These are phyloP conservation scores for Diprion similis DNA, from an alignment of 1,140 invertebrate genomes.

Conservation along the genomic window DNA sequence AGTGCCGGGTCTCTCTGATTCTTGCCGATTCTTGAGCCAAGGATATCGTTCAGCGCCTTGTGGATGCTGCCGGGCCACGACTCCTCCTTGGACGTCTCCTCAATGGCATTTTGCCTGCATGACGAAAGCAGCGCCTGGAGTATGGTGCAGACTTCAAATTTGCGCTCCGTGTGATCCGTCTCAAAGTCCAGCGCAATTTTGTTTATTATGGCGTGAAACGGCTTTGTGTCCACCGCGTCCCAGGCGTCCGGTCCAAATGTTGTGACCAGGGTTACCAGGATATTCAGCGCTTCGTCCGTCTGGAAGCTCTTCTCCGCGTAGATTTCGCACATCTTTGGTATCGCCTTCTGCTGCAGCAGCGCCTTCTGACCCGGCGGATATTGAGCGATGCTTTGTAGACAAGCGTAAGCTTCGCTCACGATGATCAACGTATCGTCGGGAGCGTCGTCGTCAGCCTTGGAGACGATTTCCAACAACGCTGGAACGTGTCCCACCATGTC, in stretches of 20 bases:
- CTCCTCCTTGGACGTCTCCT: slow-evolving; percentile 69
- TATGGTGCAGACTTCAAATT: slow-evolving; percentile 84
- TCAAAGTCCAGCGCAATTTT: slow-evolving; percentile 87
- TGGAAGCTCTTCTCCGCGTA: slow-evolving; percentile 86
- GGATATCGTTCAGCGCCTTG: slow-evolving; percentile 80
- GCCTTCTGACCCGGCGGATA: slow-evolving; percentile 77
- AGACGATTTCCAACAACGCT: slow-evolving; percentile 82
- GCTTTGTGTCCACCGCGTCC: slow-evolving; percentile 71
- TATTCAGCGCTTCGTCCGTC: slow-evolving; percentile 82
- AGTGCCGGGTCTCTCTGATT: slow-evolving; percentile 87
- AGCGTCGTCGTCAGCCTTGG: slow-evolving; percentile 79
- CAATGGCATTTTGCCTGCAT: slow-evolving; percentile 70
- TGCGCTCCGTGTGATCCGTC: slow-evolving; percentile 83
- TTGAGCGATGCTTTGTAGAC: slow-evolving; percentile 78
- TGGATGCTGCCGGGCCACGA: slow-evolving; percentile 81
- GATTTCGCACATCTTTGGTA: slow-evolving; percentile 83
- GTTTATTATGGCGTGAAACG: slow-evolving; percentile 83
- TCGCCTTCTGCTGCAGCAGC: slow-evolving; percentile 76
- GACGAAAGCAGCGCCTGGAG: slow-evolving; percentile 77
- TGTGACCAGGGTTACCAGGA: slow-evolving; percentile 75
- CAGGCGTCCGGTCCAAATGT: slow-evolving; percentile 75
- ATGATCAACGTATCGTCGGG: slow-evolving; percentile 86
- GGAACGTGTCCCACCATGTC: slow-evolving; percentile 84
- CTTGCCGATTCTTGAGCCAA: slow-evolving; percentile 86
- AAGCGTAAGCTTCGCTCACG: slow-evolving; percentile 87